Percentiles rank a stretch among this genome's conserved stretches.
phyloP scores from a whole-genome alignment of 1,140 invertebrate genomes.

The Diachasma alloeum region DNA sequence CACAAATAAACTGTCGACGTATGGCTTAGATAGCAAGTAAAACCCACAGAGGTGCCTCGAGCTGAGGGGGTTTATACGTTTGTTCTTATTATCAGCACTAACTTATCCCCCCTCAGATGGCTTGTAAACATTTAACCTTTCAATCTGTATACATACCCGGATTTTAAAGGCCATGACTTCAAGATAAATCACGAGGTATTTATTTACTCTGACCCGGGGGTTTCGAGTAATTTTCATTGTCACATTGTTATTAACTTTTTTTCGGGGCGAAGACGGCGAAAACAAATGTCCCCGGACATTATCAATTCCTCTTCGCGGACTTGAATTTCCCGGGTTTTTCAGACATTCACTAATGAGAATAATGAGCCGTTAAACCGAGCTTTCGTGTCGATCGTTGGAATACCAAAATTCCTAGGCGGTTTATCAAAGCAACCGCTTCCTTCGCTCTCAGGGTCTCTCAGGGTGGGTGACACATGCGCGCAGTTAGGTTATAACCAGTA shows the following conservation, averaged over 20 bases:
- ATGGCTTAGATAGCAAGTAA: not conserved
- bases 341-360: not conserved
- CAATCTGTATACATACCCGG: not conserved
- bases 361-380: not conserved
- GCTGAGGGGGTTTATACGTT: slow-evolving; percentile 5
- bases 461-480: not conserved
- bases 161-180: not conserved
- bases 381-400: not conserved
- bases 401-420: not conserved
- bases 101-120: not conserved
- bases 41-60: not conserved
- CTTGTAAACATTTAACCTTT: slow-evolving; percentile 8
- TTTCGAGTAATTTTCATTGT: not conserved
- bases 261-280: not conserved
- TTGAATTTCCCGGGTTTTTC: not conserved
- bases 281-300: not conserved
- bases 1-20: slow-evolving; percentile 9
- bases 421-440: not conserved
- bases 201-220: not conserved
- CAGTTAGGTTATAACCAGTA: not conserved
- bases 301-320: not conserved
- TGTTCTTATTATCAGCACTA: slow-evolving; percentile 1
- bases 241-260: not conserved
- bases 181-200: not conserved
- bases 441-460: not conserved